These are phyloP conservation scores for Ophthalmotilapia sp. DNA, from an alignment of 2,113 vertebrate genomes.

Conservation along the genomic window DNA sequence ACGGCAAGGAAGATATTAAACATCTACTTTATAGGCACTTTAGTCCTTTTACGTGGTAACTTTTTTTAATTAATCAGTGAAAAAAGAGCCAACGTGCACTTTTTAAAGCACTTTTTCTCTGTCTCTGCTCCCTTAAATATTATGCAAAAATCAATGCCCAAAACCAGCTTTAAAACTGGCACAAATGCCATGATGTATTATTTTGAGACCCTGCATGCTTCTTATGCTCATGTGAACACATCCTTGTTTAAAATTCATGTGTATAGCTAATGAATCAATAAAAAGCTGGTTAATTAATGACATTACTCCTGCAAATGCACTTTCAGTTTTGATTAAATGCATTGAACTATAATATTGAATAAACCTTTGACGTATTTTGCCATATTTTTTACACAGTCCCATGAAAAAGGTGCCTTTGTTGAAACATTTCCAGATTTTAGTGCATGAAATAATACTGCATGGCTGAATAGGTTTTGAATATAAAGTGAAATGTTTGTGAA, in stretches of 20 bases:
- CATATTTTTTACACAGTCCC: not conserved
- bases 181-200: not conserved
- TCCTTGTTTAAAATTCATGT: rapidly evolving
- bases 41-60: not conserved
- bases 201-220: not conserved
- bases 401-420: not conserved
- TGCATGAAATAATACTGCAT: not conserved
- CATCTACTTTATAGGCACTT: not conserved
- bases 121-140: not conserved
- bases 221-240: not conserved
- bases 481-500: not conserved
- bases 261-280: not conserved
- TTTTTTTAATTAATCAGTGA: not conserved
- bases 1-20: rapidly evolving
- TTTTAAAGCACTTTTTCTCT: not conserved
- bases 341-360: not conserved
- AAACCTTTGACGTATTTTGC: rapidly evolving
- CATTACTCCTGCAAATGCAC: not conserved
- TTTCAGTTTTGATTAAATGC: not conserved
- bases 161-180: not conserved
- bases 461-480: not conserved
- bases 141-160: not conserved
- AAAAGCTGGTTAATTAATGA: not conserved
- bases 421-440: not conserved
- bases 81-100: not conserved